Evolutionary conservation across 64 coral and sea anemone genomes (phyloP).

Genomic region (Montipora sp.): DNA sequence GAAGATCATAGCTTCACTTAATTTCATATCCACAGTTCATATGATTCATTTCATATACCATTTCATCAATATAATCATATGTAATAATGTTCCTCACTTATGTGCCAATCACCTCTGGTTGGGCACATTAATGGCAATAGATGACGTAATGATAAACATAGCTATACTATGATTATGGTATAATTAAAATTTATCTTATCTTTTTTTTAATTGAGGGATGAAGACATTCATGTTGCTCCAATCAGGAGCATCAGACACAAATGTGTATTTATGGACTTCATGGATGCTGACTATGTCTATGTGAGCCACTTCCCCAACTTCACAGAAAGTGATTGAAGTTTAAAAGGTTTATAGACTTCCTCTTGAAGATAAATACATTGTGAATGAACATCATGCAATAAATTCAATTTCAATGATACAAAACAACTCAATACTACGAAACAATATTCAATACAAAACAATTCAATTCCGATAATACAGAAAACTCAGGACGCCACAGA

Average conservation of each 20-base stretch:
- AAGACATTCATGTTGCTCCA: not conserved
- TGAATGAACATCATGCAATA: too few relatives aligned
- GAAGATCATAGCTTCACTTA: too few relatives aligned
- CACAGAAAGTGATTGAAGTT: slow-evolving; percentile 28
- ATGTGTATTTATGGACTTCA: slow-evolving; percentile 29
- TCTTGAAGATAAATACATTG: too few relatives aligned
- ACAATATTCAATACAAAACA: too few relatives aligned
- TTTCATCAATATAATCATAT: not conserved
- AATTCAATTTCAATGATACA: too few relatives aligned
- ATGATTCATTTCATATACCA: too few relatives aligned
- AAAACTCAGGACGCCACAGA: too few relatives aligned
- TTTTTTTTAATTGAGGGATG: not conserved
- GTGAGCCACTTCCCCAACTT: slow-evolving; percentile 32
- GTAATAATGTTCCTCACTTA: not conserved
- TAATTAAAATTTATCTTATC: not conserved
- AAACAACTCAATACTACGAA: too few relatives aligned
- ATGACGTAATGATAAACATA: not conserved
- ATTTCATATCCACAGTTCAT: too few relatives aligned
- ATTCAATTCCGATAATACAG: too few relatives aligned
- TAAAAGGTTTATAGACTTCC: not conserved
- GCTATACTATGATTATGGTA: not conserved
- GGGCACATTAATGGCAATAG: not conserved
- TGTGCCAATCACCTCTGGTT: not conserved
- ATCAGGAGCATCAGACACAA: slow-evolving; percentile 27
- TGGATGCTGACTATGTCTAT: slow-evolving; percentile 34